A percentile compares a stretch with the other conserved stretches of the same genome.
These are phyloP conservation scores for Furnarius figulus DNA, from an alignment of 2,113 vertebrate genomes.

Conservation along the genomic window DNA sequence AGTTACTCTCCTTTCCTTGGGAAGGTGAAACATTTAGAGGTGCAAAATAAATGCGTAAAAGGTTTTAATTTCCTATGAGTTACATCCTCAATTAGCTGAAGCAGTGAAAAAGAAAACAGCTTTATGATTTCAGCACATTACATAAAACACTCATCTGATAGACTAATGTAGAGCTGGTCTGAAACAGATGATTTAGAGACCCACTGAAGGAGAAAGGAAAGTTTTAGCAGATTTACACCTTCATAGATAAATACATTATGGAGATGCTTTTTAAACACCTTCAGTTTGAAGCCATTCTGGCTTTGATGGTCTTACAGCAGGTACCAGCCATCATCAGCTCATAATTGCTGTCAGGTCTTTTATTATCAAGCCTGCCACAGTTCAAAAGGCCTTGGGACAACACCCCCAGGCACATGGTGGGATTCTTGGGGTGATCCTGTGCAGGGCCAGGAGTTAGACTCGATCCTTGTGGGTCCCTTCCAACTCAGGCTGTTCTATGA, in stretches of 20 bases:
- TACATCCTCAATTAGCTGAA: slow-evolving; percentile 30
- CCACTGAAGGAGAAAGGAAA: background rate
- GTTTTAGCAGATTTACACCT: background rate
- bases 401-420: background rate
- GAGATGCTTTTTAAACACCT: background rate
- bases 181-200: background rate
- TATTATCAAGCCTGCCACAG: background rate
- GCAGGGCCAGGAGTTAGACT: background rate
- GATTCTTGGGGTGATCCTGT: background rate
- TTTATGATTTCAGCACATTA: background rate
- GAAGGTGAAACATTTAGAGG: background rate
- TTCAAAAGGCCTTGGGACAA: background rate
- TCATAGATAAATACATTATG: background rate
- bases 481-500: background rate
- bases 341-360: background rate
- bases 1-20: background rate
- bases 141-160: background rate
- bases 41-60: background rate
- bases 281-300: background rate
- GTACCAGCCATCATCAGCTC: background rate
- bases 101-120: background rate
- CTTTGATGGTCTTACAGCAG: background rate
- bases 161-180: background rate
- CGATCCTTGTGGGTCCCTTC: background rate
- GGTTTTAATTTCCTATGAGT: slow-evolving; percentile 3